Percentiles rank a stretch among this genome's conserved stretches.
These are phyloP conservation scores for Syrphus vitripennis DNA, from an alignment of 2,888 invertebrate genomes.

Conservation along the genomic window DNA sequence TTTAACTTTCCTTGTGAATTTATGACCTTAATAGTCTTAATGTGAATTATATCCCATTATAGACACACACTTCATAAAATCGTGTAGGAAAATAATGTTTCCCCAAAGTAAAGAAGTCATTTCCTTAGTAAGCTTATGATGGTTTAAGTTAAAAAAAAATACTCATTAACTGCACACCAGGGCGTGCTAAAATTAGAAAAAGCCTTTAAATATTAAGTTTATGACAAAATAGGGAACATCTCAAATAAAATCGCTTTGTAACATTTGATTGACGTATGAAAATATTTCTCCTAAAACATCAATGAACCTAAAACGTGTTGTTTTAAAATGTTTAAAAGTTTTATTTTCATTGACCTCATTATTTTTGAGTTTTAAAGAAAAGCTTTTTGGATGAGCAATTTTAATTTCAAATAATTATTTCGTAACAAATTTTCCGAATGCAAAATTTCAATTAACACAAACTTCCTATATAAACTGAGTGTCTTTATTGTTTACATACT, in stretches of 20 bases:
- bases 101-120: not conserved
- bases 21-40: slow-evolving; percentile 1
- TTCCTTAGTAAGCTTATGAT: not conserved
- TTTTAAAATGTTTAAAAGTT: not conserved
- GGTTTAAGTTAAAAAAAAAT: not conserved
- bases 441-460: not conserved
- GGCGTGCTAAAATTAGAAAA: not conserved
- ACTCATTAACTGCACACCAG: not conserved
- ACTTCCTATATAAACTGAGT: not conserved
- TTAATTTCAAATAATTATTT: slow-evolving; percentile 9
- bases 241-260: slow-evolving; percentile 9
- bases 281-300: not conserved
- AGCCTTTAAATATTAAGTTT: slow-evolving; percentile 14
- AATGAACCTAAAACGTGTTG: not conserved
- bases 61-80: not conserved
- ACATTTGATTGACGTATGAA: not conserved
- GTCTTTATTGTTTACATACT: not conserved
- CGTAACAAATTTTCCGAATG: not conserved
- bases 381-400: not conserved
- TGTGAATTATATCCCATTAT: not conserved
- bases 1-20: not conserved
- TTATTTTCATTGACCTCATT: not conserved
- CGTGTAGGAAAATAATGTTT: slow-evolving; percentile 2
- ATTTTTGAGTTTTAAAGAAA: not conserved
- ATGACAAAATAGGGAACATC: not conserved